A percentile compares a stretch with the other conserved stretches of the same genome.
Evolutionary conservation across 1,140 invertebrate genomes (phyloP).

Genomic region (Drosophila albomicans): DNA sequence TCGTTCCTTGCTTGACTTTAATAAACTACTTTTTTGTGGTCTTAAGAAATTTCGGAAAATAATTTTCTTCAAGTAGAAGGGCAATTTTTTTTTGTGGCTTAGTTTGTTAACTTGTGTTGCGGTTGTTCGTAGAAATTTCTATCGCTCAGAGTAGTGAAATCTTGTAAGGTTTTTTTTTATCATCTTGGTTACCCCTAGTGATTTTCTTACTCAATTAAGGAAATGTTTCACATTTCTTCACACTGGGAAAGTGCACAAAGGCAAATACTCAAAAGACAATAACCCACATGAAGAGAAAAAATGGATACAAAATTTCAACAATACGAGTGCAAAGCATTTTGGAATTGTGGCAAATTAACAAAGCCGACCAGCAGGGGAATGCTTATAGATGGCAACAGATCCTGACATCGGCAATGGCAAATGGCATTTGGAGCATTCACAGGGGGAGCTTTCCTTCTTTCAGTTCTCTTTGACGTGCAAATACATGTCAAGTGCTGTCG

Average conservation of each 20-base stretch:
- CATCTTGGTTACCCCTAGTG: too few relatives aligned
- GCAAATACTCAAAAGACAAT: not conserved
- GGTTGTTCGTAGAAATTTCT: constrained; percentile 7
- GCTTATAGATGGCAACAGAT: constrained; percentile 15
- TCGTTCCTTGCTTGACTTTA: constrained; percentile 46
- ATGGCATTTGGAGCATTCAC: not conserved
- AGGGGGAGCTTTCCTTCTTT: not conserved
- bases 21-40: constrained; percentile 71
- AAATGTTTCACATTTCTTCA: not conserved
- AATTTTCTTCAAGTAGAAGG: constrained; percentile 23
- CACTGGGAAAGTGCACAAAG: not conserved
- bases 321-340: constrained; percentile 30
- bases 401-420: not conserved
- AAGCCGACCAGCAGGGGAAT: constrained; percentile 21
- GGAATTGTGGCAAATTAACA: constrained; percentile 50
- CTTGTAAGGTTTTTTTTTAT: too few relatives aligned
- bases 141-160: not conserved
- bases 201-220: not conserved
- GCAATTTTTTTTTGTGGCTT: constrained; percentile 23
- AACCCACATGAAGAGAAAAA: not conserved
- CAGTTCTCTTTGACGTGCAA: constrained; percentile 33
- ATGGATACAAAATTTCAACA: not conserved
- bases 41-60: constrained; percentile 59
- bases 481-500: constrained; percentile 47
- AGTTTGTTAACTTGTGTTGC: constrained; percentile 44